Conservation (phyloP, 2,113 vertebrate species). For the Anser cygnoides region DNA sequence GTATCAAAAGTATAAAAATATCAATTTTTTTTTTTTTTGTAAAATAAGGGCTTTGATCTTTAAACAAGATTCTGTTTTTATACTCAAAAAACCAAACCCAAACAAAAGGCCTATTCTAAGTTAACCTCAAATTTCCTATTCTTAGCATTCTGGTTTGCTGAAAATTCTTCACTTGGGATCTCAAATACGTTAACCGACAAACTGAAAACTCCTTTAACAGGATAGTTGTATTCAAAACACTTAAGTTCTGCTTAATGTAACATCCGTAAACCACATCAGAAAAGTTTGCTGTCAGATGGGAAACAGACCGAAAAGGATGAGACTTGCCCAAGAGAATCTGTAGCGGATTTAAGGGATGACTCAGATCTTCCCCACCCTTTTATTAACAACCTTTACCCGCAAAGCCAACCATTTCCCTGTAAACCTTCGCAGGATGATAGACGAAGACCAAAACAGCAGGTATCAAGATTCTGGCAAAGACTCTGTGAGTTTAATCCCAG, state of each 20-base stretch:
- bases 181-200: neutral
- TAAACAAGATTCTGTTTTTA: neutral
- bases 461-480: neutral
- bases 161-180: neutral
- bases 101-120: neutral
- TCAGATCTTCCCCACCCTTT: neutral
- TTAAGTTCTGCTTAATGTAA: neutral
- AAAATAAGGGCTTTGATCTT: neutral
- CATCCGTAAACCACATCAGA: neutral
- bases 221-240: neutral
- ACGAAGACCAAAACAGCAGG: constrained; percentile 29
- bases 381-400: neutral
- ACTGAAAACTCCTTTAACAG: neutral
- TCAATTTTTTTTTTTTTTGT: too few species aligned
- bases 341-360: neutral
- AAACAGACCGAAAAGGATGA: neutral
- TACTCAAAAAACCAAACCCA: neutral
- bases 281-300: neutral
- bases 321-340: neutral
- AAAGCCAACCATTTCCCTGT: neutral
- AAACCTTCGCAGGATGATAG: neutral
- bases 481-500: neutral
- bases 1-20: neutral
- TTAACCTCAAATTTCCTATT: neutral
- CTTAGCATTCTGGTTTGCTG: neutral